Percentiles rank a stretch among this genome's conserved stretches.
These are phyloP conservation scores for Spisula solida DNA, from an alignment of 2,888 invertebrate genomes.

Conservation along the genomic window DNA sequence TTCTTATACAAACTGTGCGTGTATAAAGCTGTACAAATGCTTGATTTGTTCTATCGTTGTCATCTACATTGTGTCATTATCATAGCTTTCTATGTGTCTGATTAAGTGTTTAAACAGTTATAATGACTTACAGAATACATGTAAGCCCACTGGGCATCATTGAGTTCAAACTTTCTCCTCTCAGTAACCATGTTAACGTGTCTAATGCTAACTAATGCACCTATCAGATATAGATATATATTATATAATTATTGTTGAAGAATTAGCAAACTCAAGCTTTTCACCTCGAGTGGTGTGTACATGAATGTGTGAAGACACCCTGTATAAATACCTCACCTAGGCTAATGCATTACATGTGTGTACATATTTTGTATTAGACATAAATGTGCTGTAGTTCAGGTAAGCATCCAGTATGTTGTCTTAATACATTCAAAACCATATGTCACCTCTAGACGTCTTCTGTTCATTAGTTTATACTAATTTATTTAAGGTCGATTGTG, in stretches of 20 bases:
- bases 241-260: background rate
- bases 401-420: background rate
- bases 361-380: conserved; percentile 10
- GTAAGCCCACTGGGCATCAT: background rate
- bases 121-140: background rate
- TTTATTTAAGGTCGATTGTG: too few species aligned
- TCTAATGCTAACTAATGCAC: conserved; percentile 5
- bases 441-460: background rate
- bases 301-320: conserved; percentile 19
- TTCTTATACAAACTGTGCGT: conserved; percentile 48
- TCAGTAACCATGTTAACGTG: background rate
- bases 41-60: conserved; percentile 24
- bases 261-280: background rate
- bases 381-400: conserved; percentile 14
- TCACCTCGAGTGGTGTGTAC: conserved; percentile 18
- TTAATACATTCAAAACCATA: background rate
- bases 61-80: conserved; percentile 29
- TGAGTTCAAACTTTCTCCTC: background rate
- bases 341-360: conserved; percentile 15
- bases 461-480: too few species aligned
- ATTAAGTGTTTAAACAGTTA: background rate
- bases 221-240: conserved; percentile 13
- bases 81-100: conserved; percentile 10
- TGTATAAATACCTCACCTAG: conserved; percentile 19
- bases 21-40: conserved; percentile 54